Percentiles rank a stretch among this genome's conserved stretches.
Conservation (phyloP, 2,888 invertebrate species). For the Amphipyra tragopoginis region DNA sequence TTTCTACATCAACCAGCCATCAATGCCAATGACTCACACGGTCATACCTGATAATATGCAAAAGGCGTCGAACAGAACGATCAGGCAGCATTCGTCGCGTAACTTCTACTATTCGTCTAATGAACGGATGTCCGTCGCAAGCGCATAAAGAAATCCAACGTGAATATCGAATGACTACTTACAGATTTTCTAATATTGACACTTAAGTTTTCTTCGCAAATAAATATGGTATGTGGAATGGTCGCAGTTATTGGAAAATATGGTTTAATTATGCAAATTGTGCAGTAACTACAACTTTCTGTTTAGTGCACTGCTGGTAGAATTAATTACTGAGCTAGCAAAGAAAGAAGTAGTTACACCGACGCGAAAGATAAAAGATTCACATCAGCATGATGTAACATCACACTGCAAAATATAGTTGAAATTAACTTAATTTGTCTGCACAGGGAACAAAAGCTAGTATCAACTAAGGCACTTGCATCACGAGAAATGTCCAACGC, state of each 20-base stretch:
- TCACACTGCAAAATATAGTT: conserved; percentile 15
- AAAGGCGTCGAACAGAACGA: conserved; percentile 35
- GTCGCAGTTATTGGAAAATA: conserved; percentile 16
- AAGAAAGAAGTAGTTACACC: conserved; percentile 11
- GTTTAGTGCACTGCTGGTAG: conserved; percentile 6
- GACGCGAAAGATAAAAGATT: conserved; percentile 30
- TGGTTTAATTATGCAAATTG: background rate
- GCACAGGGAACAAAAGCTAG: conserved; percentile 7
- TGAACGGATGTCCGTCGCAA: conserved; percentile 54
- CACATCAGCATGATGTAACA: conserved; percentile 25
- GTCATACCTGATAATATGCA: conserved; percentile 52
- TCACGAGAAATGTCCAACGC: background rate
- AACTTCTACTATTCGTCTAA: conserved; percentile 31
- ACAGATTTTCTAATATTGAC: conserved; percentile 18
- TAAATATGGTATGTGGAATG: conserved; percentile 2
- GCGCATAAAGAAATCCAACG: conserved; percentile 30
- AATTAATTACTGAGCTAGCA: conserved; percentile 22
- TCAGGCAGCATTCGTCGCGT: conserved; percentile 23
- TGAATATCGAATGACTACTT: conserved; percentile 29
- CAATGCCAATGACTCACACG: conserved; percentile 39
- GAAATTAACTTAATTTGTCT: conserved; percentile 19
- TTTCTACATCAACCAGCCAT: conserved; percentile 28
- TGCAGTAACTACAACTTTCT: conserved; percentile 6
- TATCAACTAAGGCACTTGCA: background rate
- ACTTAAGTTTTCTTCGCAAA: conserved; percentile 14